Evolutionary conservation across 2,113 vertebrate genomes (phyloP).

Genomic region (Oxygymnocypris stewartii): DNA sequence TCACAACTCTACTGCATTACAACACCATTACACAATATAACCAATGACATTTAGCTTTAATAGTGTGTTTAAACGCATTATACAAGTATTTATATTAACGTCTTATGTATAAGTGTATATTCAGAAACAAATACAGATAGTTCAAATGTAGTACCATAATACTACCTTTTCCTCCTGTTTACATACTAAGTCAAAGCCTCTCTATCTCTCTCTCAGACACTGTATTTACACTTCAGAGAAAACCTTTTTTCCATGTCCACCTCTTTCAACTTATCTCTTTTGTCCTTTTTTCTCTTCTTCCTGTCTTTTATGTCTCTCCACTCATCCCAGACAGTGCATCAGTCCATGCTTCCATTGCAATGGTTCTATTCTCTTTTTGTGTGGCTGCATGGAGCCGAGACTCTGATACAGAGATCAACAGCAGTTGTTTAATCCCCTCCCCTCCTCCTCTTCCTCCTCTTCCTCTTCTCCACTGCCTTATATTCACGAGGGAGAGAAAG

Average conservation of each 20-base stretch:
- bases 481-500: conserved; percentile 40
- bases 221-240: background rate
- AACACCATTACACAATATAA: conserved; percentile 7
- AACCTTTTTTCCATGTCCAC: background rate
- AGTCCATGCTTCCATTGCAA: background rate
- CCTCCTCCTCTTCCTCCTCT: background rate
- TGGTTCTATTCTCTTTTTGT: background rate
- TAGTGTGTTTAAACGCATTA: background rate
- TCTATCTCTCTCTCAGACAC: conserved; percentile 22
- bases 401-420: conserved; percentile 32
- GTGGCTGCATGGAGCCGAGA: background rate
- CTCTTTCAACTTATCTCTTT: background rate
- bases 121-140: background rate
- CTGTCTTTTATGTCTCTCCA: conserved; percentile 9
- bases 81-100: background rate
- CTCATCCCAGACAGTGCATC: background rate
- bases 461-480: conserved; percentile 9
- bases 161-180: conserved; percentile 19
- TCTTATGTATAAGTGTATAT: background rate
- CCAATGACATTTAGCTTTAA: background rate
- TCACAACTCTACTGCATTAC: background rate
- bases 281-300: background rate
- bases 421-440: conserved; percentile 44
- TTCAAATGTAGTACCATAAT: background rate
- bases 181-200: background rate